Evolutionary conservation across 2,888 invertebrate genomes (phyloP).

Genomic region (Epistrophe grossulariae): DNA sequence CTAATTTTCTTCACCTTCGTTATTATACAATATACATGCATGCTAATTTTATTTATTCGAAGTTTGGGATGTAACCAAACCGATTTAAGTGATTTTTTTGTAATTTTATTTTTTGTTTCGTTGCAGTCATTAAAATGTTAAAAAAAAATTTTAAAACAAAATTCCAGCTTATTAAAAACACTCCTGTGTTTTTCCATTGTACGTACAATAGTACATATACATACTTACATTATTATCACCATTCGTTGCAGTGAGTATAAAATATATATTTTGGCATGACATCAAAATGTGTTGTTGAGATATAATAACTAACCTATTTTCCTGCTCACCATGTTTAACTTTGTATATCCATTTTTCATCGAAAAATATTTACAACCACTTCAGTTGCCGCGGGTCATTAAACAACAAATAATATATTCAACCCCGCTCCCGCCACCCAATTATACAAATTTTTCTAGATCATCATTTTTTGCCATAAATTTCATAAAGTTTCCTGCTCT

Average conservation of each 20-base stretch:
- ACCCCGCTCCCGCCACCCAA: conserved; percentile 48
- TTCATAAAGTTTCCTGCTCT: conserved; percentile 45
- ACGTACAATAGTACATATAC: background rate
- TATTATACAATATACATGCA: too few relatives aligned
- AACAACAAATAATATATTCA: conserved; percentile 52
- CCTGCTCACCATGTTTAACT: conserved; percentile 8
- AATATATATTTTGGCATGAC: conserved; percentile 54
- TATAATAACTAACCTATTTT: conserved; percentile 10
- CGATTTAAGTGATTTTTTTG: too few relatives aligned
- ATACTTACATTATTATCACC: background rate
- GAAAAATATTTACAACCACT: conserved; percentile 56
- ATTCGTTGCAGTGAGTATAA: conserved; percentile 7
- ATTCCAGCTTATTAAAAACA: conserved; percentile 7
- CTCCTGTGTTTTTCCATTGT: conserved; percentile 38
- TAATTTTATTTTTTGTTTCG: background rate
- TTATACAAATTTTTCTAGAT: conserved; percentile 63
- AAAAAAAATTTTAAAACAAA: background rate
- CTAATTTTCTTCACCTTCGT: too few relatives aligned
- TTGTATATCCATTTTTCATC: background rate
- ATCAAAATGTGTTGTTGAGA: conserved; percentile 25
- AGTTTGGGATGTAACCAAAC: too few relatives aligned
- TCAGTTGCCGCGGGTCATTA: conserved; percentile 45
- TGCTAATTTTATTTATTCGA: too few relatives aligned
- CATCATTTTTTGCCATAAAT: conserved; percentile 56
- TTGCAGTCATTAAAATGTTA: conserved; percentile 44